These are phyloP conservation scores for Platyura marginata DNA, from an alignment of 1,140 invertebrate species.

Conservation along the genomic window DNA sequence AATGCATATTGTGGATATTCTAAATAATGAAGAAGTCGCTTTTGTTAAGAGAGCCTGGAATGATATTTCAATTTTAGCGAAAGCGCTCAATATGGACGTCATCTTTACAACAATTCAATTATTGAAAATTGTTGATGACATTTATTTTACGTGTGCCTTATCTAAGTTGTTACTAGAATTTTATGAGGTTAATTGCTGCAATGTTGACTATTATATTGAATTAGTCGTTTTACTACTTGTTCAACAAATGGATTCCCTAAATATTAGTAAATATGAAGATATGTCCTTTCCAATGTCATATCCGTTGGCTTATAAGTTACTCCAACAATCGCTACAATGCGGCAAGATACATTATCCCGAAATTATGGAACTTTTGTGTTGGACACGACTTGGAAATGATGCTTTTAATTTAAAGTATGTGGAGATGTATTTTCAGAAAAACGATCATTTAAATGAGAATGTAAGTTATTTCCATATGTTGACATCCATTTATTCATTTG, in stretches of 20 bases:
- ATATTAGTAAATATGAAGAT: neutral
- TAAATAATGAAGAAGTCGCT: neutral
- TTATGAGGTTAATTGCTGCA: constrained; percentile 11
- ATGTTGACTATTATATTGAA: constrained; percentile 12
- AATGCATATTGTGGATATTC: neutral
- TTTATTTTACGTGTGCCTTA: constrained; percentile 16
- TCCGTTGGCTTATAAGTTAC: constrained; percentile 15
- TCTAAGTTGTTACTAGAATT: constrained; percentile 13
- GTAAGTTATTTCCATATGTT: too few relatives aligned
- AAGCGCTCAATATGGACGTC: constrained; percentile 10
- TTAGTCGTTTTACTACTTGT: constrained; percentile 15
- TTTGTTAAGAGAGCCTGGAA: constrained; percentile 2
- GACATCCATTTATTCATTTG: neutral
- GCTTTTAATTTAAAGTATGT: neutral
- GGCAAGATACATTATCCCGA: constrained; percentile 8
- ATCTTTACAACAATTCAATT: constrained; percentile 13
- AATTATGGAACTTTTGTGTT: constrained; percentile 14
- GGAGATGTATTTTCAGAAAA: neutral
- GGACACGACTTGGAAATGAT: constrained; percentile 11
- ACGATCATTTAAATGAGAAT: neutral
- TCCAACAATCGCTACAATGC: constrained; percentile 9
- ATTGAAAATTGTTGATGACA: constrained; percentile 12
- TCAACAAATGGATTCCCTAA: constrained; percentile 13
- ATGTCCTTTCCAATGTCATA: constrained; percentile 14
- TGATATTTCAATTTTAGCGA: constrained; percentile 13